These are phyloP conservation scores for Periplaneta americana DNA, from an alignment of 1,140 invertebrate genomes.

Conservation along the genomic window DNA sequence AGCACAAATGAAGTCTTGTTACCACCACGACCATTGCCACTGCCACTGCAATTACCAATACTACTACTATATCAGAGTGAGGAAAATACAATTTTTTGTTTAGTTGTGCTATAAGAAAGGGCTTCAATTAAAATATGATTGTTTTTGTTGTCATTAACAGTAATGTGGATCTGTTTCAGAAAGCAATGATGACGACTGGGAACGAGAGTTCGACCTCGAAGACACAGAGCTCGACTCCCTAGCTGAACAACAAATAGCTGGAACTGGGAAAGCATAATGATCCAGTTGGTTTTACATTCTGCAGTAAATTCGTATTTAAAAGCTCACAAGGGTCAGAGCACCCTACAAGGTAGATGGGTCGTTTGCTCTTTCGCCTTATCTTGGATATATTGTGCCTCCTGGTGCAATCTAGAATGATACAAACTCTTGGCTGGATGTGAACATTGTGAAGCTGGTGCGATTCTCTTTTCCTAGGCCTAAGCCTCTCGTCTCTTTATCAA, in stretches of 20 bases:
- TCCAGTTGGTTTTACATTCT: background rate
- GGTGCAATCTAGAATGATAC: background rate
- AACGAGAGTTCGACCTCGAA: constrained; percentile 20
- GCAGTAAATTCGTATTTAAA: background rate
- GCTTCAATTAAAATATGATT: no score
- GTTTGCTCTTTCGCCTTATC: background rate
- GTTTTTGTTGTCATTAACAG: no score
- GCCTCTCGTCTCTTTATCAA: background rate
- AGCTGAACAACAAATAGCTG: background rate
- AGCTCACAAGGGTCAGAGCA: background rate
- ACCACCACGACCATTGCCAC: no score
- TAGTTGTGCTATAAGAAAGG: no score
- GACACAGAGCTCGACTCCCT: constrained; percentile 2
- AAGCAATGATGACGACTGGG: constrained; percentile 21
- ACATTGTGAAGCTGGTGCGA: background rate
- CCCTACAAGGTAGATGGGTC: background rate
- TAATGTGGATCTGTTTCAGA: constrained; percentile 11
- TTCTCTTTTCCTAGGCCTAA: background rate
- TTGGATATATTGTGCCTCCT: background rate
- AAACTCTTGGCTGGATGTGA: background rate
- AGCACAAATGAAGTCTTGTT: no score
- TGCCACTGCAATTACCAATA: no score
- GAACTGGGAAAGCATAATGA: background rate
- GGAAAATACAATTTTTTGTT: no score
- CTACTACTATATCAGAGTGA: no score